Percentiles rank a stretch among this genome's conserved stretches.
phyloP scores from a whole-genome alignment of 2,113 vertebrate species.

The Riparia riparia region DNA sequence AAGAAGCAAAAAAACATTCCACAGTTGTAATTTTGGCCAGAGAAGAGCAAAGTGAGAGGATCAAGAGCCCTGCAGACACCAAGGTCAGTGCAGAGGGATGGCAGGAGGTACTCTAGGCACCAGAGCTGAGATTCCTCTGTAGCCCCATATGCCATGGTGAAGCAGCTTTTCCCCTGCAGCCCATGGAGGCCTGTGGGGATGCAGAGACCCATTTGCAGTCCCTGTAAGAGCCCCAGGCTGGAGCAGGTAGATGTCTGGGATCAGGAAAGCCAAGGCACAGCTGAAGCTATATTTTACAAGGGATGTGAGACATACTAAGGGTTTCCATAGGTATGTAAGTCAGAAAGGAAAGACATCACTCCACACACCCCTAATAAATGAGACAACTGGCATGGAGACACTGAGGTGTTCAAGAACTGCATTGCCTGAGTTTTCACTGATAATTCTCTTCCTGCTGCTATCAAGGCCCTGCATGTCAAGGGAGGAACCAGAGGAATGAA shows the following conservation, averaged over 20 bases:
- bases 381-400: not conserved
- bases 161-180: not conserved
- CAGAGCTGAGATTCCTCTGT: not conserved
- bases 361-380: not conserved
- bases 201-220: not conserved
- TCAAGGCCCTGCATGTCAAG: not conserved
- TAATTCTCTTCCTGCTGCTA: not conserved
- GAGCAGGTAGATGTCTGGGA: not conserved
- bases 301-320: not conserved
- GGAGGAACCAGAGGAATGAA: not conserved
- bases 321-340: not conserved
- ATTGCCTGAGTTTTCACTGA: not conserved
- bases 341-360: not conserved
- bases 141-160: not conserved
- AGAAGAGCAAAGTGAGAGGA: not conserved
- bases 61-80: not conserved
- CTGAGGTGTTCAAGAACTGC: not conserved
- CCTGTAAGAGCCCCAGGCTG: rapidly evolving
- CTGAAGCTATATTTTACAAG: not conserved
- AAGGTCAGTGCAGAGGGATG: not conserved
- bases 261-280: not conserved
- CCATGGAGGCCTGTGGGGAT: not conserved
- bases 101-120: not conserved
- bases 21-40: not conserved
- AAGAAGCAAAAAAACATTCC: not conserved